Evolutionary conservation across 2,113 vertebrate genomes (phyloP), one percentile per base, ranked within the genome.

Genomic region (Anguilla japonica): DNA sequence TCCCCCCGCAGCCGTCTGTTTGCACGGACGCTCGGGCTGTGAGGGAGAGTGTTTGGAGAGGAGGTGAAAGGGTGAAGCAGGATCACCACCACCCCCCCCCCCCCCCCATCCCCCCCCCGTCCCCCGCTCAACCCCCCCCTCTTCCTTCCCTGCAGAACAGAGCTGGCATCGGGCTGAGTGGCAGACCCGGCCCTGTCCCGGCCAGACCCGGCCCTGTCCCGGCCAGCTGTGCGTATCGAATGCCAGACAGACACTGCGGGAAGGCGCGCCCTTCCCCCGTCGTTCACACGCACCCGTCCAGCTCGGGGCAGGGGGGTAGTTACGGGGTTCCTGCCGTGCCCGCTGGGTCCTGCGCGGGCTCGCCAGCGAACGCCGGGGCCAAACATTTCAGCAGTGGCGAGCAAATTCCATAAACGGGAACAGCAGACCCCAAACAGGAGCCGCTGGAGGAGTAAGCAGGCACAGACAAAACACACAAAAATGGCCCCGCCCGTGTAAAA

Each of bases 401-500:
- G 71, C 71, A 75, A 75, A 75, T 75, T 75, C n/a, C 71, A 34
- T 75, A 75, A 75, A 75, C 71, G n/a, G 71, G 71, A 75, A 75
- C 9, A 34, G 20, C 71, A 75, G 29, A 75, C 71, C 26, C 71
- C 71, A 29, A 34, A 75, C n/a, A 2, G 26, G 71, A 75, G 67
- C 67, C 29, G 71, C 22, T 34, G 71, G 71, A 7, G 71, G 71
- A 2, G 26, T 8, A 20, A n/a, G 26, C 20, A n/a, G 4, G n/a
- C n/a, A 75, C 26, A 75, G 43, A 34, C 34, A 34, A 75, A 75
- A 75, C 71, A 75, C 71, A 34, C 34, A 75, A 75, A 75, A 6
- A 75, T 13, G 26, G 8, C 2, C 71, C 6, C 71, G 13, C 22
- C 4, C 11, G 34, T 75, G 71, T 75, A 7, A 75, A 75, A n/a